A percentile compares a stretch with the other conserved stretches of the same genome.
These are phyloP conservation scores for Ranitomeya imitator DNA, from an alignment of 2,113 vertebrate genomes.

Conservation along the genomic window DNA sequence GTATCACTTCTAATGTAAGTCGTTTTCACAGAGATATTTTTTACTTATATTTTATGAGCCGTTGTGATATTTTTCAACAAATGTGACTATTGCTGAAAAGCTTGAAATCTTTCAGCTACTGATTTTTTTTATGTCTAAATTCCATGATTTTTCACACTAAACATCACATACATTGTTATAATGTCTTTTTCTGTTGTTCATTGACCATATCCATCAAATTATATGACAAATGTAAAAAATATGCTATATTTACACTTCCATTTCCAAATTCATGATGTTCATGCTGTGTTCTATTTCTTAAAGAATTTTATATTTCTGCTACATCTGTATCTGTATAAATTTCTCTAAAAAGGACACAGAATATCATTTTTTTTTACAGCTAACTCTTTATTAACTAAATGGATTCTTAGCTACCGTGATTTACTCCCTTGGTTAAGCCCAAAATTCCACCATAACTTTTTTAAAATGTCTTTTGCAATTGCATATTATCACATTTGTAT, in stretches of 20 bases:
- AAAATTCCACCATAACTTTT: constrained; percentile 9
- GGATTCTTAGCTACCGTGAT: constrained; percentile 37
- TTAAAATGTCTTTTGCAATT: constrained; percentile 30
- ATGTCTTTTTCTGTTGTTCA: constrained; percentile 15
- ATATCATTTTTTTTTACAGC: constrained; percentile 19
- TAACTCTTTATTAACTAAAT: constrained; percentile 44
- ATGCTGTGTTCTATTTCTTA: constrained; percentile 4
- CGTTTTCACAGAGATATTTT: too few species aligned
- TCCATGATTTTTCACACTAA: neutral
- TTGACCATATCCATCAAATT: neutral
- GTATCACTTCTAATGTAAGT: too few species aligned
- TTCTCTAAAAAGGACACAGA: constrained; percentile 3
- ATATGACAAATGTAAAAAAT: neutral
- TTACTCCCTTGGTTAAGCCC: constrained; percentile 43
- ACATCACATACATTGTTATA: neutral
- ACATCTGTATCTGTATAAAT: constrained; percentile 24
- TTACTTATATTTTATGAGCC: too few species aligned
- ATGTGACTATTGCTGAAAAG: neutral
- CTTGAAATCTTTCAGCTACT: neutral
- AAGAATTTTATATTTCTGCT: neutral
- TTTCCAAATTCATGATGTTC: constrained; percentile 5
- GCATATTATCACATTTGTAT: constrained; percentile 22
- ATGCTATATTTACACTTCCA: neutral
- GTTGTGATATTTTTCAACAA: neutral
- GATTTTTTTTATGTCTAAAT: neutral